Conservation (phyloP, 2,797 vertebrate genomes). For the Pangasius krempfi region DNA sequence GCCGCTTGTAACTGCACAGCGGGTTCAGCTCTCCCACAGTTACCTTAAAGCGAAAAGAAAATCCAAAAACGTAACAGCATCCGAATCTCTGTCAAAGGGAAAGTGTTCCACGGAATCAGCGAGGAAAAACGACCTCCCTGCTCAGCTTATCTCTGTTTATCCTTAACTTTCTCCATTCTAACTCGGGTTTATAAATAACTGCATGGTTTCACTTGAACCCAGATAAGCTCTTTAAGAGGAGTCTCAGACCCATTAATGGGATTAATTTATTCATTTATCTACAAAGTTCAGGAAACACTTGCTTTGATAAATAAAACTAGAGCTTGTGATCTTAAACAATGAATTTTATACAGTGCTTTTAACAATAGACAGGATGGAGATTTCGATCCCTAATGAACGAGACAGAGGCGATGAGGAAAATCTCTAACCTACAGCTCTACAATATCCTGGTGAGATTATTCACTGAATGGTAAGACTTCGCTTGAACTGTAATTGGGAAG, state of each 20-base stretch:
- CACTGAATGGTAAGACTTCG: not conserved
- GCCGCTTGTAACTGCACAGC: slow-evolving; percentile 56
- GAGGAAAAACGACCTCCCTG: slow-evolving; percentile 41
- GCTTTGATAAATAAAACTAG: not conserved
- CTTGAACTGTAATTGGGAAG: not conserved
- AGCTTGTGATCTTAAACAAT: not conserved
- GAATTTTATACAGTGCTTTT: not conserved
- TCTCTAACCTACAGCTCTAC: not conserved
- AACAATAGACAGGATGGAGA: not conserved
- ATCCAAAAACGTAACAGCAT: slow-evolving; percentile 1
- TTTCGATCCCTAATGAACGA: not conserved
- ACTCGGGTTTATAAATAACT: not conserved
- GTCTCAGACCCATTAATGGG: not conserved
- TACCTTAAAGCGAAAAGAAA: not conserved
- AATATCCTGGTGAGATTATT: not conserved
- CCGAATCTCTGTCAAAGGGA: slow-evolving; percentile 45
- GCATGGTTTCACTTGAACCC: not conserved
- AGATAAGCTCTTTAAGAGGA: not conserved
- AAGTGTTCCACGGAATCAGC: slow-evolving; percentile 33
- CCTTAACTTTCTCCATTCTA: not conserved
- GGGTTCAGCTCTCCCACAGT: slow-evolving; percentile 34
- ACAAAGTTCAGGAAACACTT: not conserved
- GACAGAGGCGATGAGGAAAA: not conserved
- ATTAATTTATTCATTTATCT: not conserved
- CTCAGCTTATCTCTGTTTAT: slow-evolving; percentile 45